A percentile compares a stretch with the other conserved stretches of the same genome.
Conservation (phyloP, 2,113 vertebrate species). For the Phalacrocorax carbo region DNA sequence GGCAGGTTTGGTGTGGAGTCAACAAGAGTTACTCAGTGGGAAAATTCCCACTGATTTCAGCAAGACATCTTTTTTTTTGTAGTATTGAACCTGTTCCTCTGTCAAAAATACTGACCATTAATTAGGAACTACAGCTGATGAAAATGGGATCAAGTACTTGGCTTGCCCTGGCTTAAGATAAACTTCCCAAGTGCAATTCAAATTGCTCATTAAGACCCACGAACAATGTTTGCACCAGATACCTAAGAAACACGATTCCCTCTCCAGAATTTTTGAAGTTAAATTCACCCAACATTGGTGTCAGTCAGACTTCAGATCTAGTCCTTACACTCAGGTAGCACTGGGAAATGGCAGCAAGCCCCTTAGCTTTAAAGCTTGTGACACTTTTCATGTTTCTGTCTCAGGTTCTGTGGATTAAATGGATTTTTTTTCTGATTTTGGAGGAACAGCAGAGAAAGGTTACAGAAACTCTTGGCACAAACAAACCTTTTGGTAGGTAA, state of each 20-base stretch:
- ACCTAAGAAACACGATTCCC: not conserved
- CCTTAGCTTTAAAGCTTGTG: not conserved
- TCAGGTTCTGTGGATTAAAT: not conserved
- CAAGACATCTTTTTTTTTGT: not conserved
- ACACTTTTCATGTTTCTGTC: not conserved
- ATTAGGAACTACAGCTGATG: not conserved
- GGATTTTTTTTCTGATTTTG: not conserved
- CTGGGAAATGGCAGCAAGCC: not conserved
- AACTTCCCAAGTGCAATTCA: not conserved
- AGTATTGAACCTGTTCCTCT: not conserved
- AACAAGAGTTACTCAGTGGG: not conserved
- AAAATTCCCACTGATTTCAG: not conserved
- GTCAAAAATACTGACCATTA: not conserved
- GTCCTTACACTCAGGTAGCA: not conserved
- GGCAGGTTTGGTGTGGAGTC: not conserved
- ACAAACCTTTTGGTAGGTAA: not conserved
- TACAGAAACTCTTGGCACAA: not conserved
- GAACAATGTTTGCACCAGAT: not conserved
- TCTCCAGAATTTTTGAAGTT: not conserved
- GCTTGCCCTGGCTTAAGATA: not conserved
- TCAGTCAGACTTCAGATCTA: not conserved
- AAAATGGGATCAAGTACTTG: not conserved
- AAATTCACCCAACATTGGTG: not conserved
- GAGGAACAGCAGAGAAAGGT: not conserved
- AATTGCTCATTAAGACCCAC: not conserved